Percentiles rank a stretch among this genome's conserved stretches.
These are phyloP conservation scores for Gallirallus australis DNA, from an alignment of 2,797 vertebrate species.

Conservation along the genomic window DNA sequence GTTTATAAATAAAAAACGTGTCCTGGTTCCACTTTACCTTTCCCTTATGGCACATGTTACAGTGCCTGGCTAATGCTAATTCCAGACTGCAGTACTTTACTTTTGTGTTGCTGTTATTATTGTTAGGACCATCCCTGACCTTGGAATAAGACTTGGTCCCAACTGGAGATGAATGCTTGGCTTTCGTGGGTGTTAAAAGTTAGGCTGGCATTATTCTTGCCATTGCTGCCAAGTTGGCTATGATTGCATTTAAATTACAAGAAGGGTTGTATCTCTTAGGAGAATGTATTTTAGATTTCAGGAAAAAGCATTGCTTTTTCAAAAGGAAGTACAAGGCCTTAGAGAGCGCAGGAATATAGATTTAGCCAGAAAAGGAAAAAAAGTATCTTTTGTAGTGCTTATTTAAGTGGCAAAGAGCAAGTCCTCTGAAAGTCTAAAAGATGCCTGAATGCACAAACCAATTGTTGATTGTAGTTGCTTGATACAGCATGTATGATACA, in stretches of 20 bases:
- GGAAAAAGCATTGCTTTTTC: neutral
- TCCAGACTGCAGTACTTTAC: neutral
- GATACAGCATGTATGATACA: neutral
- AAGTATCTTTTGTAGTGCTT: neutral
- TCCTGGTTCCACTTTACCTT: neutral
- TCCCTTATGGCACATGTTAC: neutral
- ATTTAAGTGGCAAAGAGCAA: neutral
- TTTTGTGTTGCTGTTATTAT: neutral
- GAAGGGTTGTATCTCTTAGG: neutral
- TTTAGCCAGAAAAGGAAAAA: neutral
- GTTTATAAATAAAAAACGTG: neutral
- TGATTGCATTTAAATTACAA: neutral
- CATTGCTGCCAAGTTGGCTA: neutral
- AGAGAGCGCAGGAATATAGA: neutral
- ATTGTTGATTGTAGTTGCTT: neutral
- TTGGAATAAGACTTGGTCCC: neutral
- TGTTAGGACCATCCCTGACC: neutral
- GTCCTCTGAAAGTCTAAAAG: neutral
- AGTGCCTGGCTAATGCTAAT: neutral
- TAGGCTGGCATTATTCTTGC: neutral
- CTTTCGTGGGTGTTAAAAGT: neutral
- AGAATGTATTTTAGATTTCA: neutral
- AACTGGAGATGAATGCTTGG: neutral
- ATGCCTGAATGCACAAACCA: neutral
- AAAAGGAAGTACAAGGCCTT: neutral